A percentile compares a stretch with the other conserved stretches of the same genome.
phyloP scores from a whole-genome alignment of 1,140 invertebrate species.

The Zophobas morio region DNA sequence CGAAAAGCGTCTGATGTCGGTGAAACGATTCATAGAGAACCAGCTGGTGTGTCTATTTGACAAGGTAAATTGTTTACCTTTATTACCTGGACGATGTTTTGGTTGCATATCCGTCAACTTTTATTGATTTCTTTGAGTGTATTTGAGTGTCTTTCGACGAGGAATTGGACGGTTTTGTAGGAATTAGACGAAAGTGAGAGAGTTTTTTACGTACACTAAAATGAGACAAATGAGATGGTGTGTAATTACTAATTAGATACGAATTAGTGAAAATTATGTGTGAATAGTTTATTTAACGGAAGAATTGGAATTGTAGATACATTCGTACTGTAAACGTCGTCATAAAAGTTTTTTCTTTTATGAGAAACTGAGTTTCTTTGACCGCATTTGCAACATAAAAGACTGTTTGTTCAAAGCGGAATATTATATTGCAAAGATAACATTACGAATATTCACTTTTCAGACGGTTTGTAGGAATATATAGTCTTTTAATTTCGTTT shows the following conservation, averaged over 20 bases:
- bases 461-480: background rate
- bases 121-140: constrained; percentile 7
- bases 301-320: no score
- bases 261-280: no score
- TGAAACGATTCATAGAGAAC: constrained; percentile 34
- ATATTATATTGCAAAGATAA: constrained; percentile 24
- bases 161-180: no score
- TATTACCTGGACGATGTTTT: constrained; percentile 44
- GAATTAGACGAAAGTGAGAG: no score
- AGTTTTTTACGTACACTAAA: no score
- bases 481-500: background rate
- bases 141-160: no score
- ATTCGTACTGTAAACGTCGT: background rate
- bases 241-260: no score
- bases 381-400: constrained; percentile 26
- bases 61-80: constrained; percentile 40
- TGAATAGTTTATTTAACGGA: no score
- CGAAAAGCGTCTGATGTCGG: background rate
- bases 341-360: background rate
- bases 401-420: constrained; percentile 24
- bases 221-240: no score
- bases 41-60: background rate
- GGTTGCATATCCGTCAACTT: constrained; percentile 47
- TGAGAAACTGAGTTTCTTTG: constrained; percentile 20
- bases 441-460: constrained; percentile 22